Conservation (phyloP, 1,140 invertebrate species). For the Oppia nitens region DNA sequence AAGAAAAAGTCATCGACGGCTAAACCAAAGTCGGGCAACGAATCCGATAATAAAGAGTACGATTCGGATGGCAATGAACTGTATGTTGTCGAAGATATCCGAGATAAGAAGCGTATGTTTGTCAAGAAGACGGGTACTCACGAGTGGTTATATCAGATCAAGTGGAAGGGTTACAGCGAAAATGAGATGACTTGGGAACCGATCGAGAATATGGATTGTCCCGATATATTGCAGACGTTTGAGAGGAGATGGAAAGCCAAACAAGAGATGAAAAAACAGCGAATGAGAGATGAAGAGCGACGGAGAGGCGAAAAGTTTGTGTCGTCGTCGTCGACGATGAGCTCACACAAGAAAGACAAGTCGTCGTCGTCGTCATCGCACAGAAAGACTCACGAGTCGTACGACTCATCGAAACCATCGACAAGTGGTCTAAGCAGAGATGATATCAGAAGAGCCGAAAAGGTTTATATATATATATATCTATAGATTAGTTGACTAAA, state of each 20-base stretch:
- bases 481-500: not conserved
- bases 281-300: too few species aligned
- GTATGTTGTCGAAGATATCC: constrained; percentile 5
- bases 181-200: constrained; percentile 71
- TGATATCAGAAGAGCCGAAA: not conserved
- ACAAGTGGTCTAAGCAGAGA: not conserved
- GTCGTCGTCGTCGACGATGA: too few species aligned
- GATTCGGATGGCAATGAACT: not conserved
- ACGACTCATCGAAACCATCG: not conserved
- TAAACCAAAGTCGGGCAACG: too few species aligned
- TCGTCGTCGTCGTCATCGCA: not conserved
- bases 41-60: not conserved
- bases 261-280: not conserved
- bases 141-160: constrained; percentile 49
- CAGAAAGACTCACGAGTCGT: not conserved
- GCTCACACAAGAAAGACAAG: not conserved
- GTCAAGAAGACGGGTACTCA: constrained; percentile 19
- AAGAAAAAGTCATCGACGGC: too few species aligned
- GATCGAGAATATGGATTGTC: constrained; percentile 46
- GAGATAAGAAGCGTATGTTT: not conserved
- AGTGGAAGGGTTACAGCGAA: constrained; percentile 60
- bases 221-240: constrained; percentile 22
- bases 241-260: not conserved
- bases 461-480: not conserved
- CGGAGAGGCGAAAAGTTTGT: too few species aligned